Evolutionary conservation across 1,140 invertebrate species (phyloP).

Genomic region (Drosophila punjabiensis): DNA sequence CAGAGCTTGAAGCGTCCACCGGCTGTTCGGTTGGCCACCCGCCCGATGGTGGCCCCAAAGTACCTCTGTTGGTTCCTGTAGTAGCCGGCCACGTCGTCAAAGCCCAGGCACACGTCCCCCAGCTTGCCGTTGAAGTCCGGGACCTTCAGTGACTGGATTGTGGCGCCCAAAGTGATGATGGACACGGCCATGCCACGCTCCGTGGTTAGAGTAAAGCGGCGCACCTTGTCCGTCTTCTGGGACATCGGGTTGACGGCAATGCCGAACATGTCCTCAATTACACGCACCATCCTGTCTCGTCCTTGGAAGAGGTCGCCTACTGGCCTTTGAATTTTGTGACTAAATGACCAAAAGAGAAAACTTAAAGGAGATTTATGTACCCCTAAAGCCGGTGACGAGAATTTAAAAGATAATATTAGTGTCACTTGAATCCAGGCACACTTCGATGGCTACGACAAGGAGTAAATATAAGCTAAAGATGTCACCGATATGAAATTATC

Average conservation of each 20-base stretch:
- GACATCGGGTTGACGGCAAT: constrained; percentile 74
- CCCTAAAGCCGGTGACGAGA: not conserved
- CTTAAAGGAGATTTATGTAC: constrained; percentile 24
- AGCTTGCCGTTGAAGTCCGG: constrained; percentile 90
- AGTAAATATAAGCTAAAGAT: not conserved
- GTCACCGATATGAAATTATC: not conserved
- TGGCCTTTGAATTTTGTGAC: constrained; percentile 12
- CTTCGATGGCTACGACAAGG: not conserved
- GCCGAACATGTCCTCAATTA: constrained; percentile 81
- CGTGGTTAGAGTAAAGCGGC: constrained; percentile 88
- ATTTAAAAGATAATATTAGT: not conserved
- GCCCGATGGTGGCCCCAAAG: constrained; percentile 94
- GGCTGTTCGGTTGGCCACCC: constrained; percentile 94
- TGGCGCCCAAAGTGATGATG: constrained; percentile 91
- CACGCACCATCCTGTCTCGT: constrained; percentile 64
- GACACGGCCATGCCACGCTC: constrained; percentile 86
- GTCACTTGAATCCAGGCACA: not conserved
- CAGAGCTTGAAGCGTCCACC: constrained; percentile 90
- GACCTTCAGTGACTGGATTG: constrained; percentile 90
- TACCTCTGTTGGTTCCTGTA: constrained; percentile 88
- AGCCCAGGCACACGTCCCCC: constrained; percentile 91
- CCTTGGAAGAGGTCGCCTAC: not conserved
- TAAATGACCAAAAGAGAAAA: constrained; percentile 6
- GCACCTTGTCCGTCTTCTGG: constrained; percentile 84
- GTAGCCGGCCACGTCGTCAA: constrained; percentile 90